A percentile compares a stretch with the other conserved stretches of the same genome.
phyloP scores from a whole-genome alignment of 2,888 invertebrate species.

The Lepidochrysops patricia region DNA sequence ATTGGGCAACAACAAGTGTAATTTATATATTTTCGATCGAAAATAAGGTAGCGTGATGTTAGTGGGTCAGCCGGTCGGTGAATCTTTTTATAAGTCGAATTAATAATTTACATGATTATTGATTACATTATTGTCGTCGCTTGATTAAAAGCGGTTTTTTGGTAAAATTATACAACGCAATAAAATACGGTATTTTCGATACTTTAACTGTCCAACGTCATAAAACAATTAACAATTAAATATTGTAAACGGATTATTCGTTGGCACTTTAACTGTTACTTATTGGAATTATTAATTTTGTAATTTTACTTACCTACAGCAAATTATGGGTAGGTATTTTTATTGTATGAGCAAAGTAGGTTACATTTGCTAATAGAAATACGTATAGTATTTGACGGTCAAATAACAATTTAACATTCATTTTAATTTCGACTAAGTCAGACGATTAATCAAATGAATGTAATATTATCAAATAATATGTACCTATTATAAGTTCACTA shows the following conservation, averaged over 20 bases:
- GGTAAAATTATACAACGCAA: background rate
- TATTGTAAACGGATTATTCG: background rate
- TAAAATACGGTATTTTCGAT: conserved; percentile 8
- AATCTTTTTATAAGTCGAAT: background rate
- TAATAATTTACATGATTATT: conserved; percentile 4
- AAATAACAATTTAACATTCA: background rate
- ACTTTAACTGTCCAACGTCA: background rate
- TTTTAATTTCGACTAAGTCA: background rate
- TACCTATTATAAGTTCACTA: conserved; percentile 1
- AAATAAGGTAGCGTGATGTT: conserved; percentile 11
- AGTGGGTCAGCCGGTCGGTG: conserved; percentile 9
- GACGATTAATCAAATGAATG: background rate
- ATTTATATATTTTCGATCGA: conserved; percentile 1
- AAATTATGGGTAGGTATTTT: too few species aligned
- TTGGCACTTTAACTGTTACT: background rate
- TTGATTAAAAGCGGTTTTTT: background rate
- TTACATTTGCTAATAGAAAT: background rate
- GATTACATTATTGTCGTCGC: background rate
- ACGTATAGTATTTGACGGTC: background rate
- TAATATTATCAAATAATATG: too few species aligned
- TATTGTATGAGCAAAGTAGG: too few species aligned
- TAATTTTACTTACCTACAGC: too few species aligned
- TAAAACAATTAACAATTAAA: background rate
- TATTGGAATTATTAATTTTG: background rate
- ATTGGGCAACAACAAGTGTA: background rate